phyloP scores from a whole-genome alignment of 2,113 vertebrate genomes.

The Thymallus thymallus region DNA sequence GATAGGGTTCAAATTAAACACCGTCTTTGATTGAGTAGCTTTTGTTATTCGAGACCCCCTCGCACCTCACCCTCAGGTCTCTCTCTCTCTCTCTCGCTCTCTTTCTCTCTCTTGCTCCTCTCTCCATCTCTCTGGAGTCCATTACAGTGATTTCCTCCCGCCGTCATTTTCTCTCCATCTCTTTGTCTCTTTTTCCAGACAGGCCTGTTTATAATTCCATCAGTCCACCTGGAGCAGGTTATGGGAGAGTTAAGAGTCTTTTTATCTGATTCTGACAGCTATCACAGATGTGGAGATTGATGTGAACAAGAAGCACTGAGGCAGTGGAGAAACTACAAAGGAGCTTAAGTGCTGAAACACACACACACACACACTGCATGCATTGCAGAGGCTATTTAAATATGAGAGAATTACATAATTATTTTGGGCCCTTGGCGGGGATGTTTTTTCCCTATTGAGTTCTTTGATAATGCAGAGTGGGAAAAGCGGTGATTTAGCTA shows the following conservation, averaged over 20 bases:
- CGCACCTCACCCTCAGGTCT: neutral
- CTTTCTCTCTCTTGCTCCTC: too few relatives aligned
- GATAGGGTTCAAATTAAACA: neutral
- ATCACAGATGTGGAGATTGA: slow-evolving; percentile 51
- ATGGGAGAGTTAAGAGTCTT: slow-evolving; percentile 56
- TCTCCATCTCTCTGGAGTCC: slow-evolving; percentile 7
- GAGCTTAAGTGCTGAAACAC: slow-evolving; percentile 37
- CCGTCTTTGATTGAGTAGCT: neutral
- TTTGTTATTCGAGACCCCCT: neutral
- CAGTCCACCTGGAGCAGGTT: slow-evolving; percentile 67
- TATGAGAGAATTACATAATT: slow-evolving; percentile 18
- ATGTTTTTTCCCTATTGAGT: slow-evolving; percentile 41
- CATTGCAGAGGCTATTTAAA: neutral
- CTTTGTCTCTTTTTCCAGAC: slow-evolving; percentile 55
- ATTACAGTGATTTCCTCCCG: slow-evolving; percentile 2
- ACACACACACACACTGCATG: too few relatives aligned
- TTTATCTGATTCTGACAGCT: slow-evolving; percentile 60
- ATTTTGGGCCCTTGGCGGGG: slow-evolving; percentile 39
- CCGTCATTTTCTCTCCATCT: slow-evolving; percentile 27
- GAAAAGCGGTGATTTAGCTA: slow-evolving; percentile 57
- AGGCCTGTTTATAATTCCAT: slow-evolving; percentile 63
- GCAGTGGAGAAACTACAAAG: slow-evolving; percentile 38
- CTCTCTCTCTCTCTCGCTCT: slow-evolving; percentile 1
- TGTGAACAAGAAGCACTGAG: slow-evolving; percentile 42
- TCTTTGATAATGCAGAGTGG: slow-evolving; percentile 20